Base-by-base conservation (phyloP, 2,797 vertebrate species). In the Ceryle rudis region DNA sequence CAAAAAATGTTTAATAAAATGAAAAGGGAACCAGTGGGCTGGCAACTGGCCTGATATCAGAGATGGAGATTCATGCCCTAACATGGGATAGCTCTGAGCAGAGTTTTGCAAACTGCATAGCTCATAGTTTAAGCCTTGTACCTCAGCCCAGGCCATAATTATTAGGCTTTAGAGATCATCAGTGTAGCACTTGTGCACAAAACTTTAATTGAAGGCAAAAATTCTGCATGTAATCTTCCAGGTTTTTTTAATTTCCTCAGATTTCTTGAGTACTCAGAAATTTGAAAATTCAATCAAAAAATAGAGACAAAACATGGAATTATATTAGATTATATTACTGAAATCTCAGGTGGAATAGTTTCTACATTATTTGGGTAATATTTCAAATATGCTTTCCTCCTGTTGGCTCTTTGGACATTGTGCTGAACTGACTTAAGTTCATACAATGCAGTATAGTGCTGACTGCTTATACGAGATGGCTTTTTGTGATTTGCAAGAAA, bases 351-450 rank as follows among this genome's bases (percentile, higher is more conserved):
- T 70, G 22, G 75, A 60, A 60, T 26, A 29, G 44, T 73, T 92
- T 49, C 72, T 42, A 4, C 11, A 3, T 60, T 46, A 20, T 66
- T 55, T 39, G n/a, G 33, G 25, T 47, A 3, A 28, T 47, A 3
- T 86, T 81, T 64, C 57, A 81, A 71, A 82, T 6, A 12, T 7
- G 8, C 11, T 81, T 80, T 81, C 47, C 23, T 73, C 10, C 44
- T 23, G 4, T 39, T 28, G 54, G 37, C 35, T 75, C 4, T 70
- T 75, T 21, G 39, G 67, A 7, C 25, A 1, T 52, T 0, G 0
- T 73, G 14, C 26, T 60, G 57, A 51, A 11, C 77, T 85, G 70
- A 52, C 20, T 61, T 21, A 33, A 23, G 60, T 42, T 87, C 71
- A 16, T 18, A 15, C 31, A 58, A n/a, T 81, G 37, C 65, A 41